Percentiles rank a stretch among this genome's conserved stretches.
phyloP scores from a whole-genome alignment of 2,888 invertebrate species.

The Drosophila borborema region DNA sequence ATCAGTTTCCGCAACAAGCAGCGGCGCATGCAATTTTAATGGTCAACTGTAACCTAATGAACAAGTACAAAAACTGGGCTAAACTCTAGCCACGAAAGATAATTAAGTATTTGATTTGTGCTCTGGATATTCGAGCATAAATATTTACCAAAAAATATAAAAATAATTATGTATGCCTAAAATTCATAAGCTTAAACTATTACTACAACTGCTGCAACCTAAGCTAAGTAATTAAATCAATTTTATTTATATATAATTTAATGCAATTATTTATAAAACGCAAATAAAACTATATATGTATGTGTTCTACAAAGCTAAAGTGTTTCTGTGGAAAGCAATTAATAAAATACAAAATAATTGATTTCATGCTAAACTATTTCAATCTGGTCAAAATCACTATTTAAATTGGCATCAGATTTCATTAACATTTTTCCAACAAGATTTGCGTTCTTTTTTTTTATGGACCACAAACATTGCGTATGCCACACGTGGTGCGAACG shows the following conservation, averaged over 20 bases:
- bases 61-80: slow-evolving; percentile 61
- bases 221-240: slow-evolving; percentile 45
- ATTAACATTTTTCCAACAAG: not conserved
- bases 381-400: not conserved
- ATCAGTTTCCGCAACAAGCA: slow-evolving; percentile 82
- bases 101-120: slow-evolving; percentile 59
- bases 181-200: slow-evolving; percentile 18
- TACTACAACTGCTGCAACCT: slow-evolving; percentile 42
- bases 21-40: slow-evolving; percentile 81
- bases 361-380: not conserved
- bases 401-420: slow-evolving; percentile 2
- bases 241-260: slow-evolving; percentile 33
- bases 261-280: slow-evolving; percentile 43
- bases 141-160: slow-evolving; percentile 18
- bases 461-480: slow-evolving; percentile 14
- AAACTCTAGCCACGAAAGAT: slow-evolving; percentile 6
- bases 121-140: slow-evolving; percentile 39
- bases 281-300: slow-evolving; percentile 41
- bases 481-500: slow-evolving; percentile 23
- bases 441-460: not conserved
- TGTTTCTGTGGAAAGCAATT: not conserved
- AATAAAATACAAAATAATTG: not conserved
- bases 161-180: slow-evolving; percentile 14
- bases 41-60: slow-evolving; percentile 18
- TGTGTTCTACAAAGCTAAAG: slow-evolving; percentile 5